phyloP scores from a whole-genome alignment of 2,888 invertebrate genomes.

The Hyposoter dolosus region DNA sequence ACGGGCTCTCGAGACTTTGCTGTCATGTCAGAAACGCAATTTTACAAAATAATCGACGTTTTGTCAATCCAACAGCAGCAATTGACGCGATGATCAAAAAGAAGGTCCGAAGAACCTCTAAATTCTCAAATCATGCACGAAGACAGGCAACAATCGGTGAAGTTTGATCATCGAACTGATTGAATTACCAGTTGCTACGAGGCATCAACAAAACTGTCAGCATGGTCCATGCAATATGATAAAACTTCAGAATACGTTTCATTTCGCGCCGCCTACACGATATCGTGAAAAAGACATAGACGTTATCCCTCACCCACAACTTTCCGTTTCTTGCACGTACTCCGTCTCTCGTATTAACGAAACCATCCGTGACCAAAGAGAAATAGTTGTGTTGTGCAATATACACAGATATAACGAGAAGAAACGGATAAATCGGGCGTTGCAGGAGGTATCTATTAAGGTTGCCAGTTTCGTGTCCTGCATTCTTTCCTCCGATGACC shows the following conservation, averaged over 20 bases:
- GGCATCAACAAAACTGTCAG: conserved; percentile 3
- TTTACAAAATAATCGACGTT: neutral
- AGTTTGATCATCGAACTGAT: neutral
- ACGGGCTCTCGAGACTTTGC: conserved; percentile 22
- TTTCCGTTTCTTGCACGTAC: conserved; percentile 49
- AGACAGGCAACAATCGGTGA: neutral
- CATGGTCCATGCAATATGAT: neutral
- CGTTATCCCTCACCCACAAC: conserved; percentile 57
- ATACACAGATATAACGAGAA: conserved; percentile 43
- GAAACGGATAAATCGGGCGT: conserved; percentile 64
- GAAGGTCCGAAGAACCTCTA: neutral
- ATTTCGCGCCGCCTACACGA: conserved; percentile 7
- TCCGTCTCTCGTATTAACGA: conserved; percentile 4
- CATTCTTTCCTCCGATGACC: conserved; percentile 46
- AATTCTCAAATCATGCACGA: neutral
- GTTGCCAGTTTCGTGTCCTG: conserved; percentile 61
- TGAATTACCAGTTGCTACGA: conserved; percentile 10
- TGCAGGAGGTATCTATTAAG: conserved; percentile 61
- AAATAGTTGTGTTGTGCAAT: conserved; percentile 23
- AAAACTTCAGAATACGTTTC: conserved; percentile 30
- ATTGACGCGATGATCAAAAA: neutral
- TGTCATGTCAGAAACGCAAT: neutral
- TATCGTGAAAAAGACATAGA: conserved; percentile 41
- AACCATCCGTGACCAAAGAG: conserved; percentile 6
- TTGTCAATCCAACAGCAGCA: neutral